Evolutionary conservation across 2,888 invertebrate genomes (phyloP), one percentile per base, ranked within the genome.

Genomic region (Lasioglossum leucozonium): DNA sequence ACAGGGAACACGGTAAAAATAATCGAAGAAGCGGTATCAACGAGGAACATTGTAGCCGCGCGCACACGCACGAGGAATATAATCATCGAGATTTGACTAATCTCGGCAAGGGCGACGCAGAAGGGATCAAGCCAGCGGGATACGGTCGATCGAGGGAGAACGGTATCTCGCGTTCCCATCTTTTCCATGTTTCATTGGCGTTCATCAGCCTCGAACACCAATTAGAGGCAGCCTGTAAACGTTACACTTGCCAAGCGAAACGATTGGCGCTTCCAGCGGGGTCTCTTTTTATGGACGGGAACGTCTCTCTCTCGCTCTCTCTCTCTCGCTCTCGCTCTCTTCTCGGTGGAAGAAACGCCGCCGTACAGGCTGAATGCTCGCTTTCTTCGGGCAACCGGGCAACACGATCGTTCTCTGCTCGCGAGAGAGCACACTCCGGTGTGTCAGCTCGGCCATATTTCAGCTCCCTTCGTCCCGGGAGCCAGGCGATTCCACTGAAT

Each of bases 201-300:
- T 88, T 89, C 89, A 89, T 90, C 90, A 88, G 86, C 92, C 92
- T 91, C 92, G 92, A 90, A 90, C 88, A 87, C 89, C 91, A 92
- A 92, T 92, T 92, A 92, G 92, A 92, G 90, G 86, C 91, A 88
- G 90, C 90, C 89, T 88, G 89, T 90, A 91, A 91, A 91, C 90
- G 90, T 90, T 90, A 90, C 89, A 90, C 91, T 91, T 91, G 87
- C 86, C 87, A 85, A 90, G 88, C 87, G 82, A 91, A 91, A 90
- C 89, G 89, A 90, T 90, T 85, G 89, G 88, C 90, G 90, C 88
- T 89, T 88, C 88, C 88, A 89, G 80, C 87, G 83, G 89, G 86
- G 88, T 81, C 90, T 81, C 90, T 89, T 89, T 89, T 89, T 89
- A 89, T 89, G 90, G 79, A 58, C 88, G 83, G 88, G 88, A 90